Base-by-base conservation (phyloP, 2,797 vertebrate species). In the Sebastes taczanowskii region DNA sequence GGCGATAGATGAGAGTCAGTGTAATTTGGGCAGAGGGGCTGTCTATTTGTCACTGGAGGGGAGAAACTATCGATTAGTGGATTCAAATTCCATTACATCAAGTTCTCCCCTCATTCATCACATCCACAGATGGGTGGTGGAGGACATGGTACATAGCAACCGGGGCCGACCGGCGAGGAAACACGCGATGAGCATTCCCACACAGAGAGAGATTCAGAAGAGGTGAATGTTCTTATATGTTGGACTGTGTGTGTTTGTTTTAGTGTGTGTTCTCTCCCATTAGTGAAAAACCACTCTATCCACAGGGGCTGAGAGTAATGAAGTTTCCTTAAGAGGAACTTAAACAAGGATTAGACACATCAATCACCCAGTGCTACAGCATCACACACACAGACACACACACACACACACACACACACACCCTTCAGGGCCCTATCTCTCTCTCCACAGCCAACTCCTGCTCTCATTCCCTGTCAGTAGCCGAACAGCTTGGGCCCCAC, bases 21-120 rank as follows among this genome's bases (percentile, higher is more conserved):
- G 91, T 94, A 92, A 94, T 94, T 91, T 88, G 90, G 91, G 88
- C 70, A 89, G 85, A 86, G 87, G 88, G 82, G 83, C 89, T 93
- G 91, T 93, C 92, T 90, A 92, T 92, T 93, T 94, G 88, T 95
- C 94, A 94, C 89, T 93, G 92, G 85, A 93, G 92, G 90, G 86
- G 86, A 93, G 94, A 94, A 93, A 87, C 81, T 93, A 96, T 95
- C 69, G 93, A 95, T 95, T 93, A 92, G 84, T 88, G 75, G 87
- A 94, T 93, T 95, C 93, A 94, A 92, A 94, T 94, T 90, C 91
- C 89, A 95, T 95, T 94, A 93, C 63, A 78, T 94, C 91, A 91
- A 86, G 71, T 68, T 81, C 79, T 73, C 16, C 66, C 67, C 90
- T 91, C 92, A 87, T 94, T 91, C 90, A 94, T 95, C 93, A 95